Evolutionary conservation across 2,113 vertebrate genomes (phyloP), one percentile per base, ranked within the genome.

Genomic region (Gymnobelideus leadbeateri): DNA sequence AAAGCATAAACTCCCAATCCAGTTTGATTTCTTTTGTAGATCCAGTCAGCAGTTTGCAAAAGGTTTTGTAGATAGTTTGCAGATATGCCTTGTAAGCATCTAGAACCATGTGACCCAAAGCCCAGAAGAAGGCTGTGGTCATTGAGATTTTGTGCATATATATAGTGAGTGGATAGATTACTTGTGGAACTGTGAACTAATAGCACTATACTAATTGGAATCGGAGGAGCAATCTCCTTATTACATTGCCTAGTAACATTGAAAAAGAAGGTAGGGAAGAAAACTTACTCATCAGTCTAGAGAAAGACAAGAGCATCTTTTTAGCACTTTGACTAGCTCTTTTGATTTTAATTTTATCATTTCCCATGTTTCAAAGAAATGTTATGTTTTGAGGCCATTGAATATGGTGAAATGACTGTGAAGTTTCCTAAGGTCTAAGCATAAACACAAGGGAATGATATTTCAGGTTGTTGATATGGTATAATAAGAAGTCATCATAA

Each of bases 291-390:
- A 90, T 91, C 97, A 95, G 47, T 97, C 96, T 97, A 93, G 90
- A 97, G 98, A 93, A 98, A 98, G 95, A 97, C 97, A 98, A 98
- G 98, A 98, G 95, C 97, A 97, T 97, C 95, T 98, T 98, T 98
- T 98, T 96, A 96, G 96, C 95, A 97, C 96, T 98, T 97, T 51
- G 97, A 95, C 96, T 97, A 98, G 97, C 96, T 98, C 77, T 97
- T 96, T 97, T 97, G 98, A 93, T 97, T 97, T 96, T 96, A 95
- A 95, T 97, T 97, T 98, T 94, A 97, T 97, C 95, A 95, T 89
- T 98, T 97, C 97, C 97, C 97, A 94, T 98, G 98, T 98, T 97
- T 96, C 96, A 21, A 94, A 98, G 97, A 98, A 97, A 98, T 98
- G 98, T 98, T 98, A 98, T 97, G 98, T 98, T 97, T 98, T 97